phyloP scores from a whole-genome alignment of 2,113 vertebrate genomes.

The Oceanites oceanicus region DNA sequence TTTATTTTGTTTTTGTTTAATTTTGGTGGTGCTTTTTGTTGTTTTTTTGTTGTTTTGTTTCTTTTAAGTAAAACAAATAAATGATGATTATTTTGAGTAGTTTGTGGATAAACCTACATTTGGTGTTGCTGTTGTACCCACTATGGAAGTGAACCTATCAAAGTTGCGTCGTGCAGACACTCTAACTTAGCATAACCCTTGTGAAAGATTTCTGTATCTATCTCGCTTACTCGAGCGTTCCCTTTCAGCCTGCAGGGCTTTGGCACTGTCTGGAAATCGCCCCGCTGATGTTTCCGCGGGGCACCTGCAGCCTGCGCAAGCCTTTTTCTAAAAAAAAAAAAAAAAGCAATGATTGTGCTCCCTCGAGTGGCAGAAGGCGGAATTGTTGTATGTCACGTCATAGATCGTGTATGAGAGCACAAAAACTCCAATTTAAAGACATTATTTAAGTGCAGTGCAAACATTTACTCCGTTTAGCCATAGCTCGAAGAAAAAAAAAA shows the following conservation, averaged over 20 bases:
- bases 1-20: background rate
- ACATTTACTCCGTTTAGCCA: background rate
- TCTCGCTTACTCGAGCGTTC: background rate
- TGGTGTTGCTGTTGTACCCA: background rate
- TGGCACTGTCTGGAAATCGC: background rate
- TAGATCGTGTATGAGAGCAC: background rate
- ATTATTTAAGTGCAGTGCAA: background rate
- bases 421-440: background rate
- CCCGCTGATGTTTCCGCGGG: background rate
- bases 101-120: background rate
- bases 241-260: background rate
- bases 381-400: background rate
- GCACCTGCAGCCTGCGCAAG: background rate
- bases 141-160: background rate
- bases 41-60: background rate
- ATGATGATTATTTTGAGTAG: background rate
- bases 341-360: background rate
- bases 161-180: background rate
- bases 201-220: background rate
- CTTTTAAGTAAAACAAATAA: background rate
- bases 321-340: background rate
- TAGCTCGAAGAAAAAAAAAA: background rate
- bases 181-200: background rate
- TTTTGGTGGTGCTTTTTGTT: background rate
- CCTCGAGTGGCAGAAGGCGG: background rate